Percentiles rank a stretch among this genome's conserved stretches.
Conservation (phyloP, 2,113 vertebrate genomes). For the Aptenodytes forsteri region DNA sequence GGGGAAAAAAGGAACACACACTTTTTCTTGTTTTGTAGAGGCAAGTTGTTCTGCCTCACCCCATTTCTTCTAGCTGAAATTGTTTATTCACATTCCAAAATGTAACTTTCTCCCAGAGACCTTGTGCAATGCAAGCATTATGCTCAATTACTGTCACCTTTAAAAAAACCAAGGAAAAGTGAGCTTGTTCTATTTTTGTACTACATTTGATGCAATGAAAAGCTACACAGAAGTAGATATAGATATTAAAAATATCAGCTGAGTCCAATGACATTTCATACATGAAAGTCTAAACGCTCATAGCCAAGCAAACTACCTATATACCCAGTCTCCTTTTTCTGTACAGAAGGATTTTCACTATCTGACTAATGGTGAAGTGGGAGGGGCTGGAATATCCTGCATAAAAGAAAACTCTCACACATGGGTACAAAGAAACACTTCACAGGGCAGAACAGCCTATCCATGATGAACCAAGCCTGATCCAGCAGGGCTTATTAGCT, state of each 20-base stretch:
- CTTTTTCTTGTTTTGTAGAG: background rate
- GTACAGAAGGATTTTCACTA: background rate
- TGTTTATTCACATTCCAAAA: background rate
- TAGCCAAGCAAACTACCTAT: background rate
- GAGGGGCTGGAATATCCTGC: background rate
- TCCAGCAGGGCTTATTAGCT: background rate
- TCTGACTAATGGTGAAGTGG: background rate
- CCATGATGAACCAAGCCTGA: background rate
- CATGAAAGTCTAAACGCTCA: background rate
- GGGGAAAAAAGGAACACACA: accelerated
- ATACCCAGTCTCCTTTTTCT: background rate
- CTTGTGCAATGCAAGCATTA: background rate
- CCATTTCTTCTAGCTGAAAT: background rate
- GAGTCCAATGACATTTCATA: background rate
- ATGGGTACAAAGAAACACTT: background rate
- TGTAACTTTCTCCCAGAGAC: background rate
- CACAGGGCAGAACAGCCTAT: background rate
- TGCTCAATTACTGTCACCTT: background rate
- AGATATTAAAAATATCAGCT: background rate
- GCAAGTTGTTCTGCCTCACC: background rate
- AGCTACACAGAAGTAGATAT: background rate
- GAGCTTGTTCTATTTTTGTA: background rate
- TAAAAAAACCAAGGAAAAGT: background rate
- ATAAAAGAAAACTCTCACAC: accelerated
- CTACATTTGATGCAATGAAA: background rate